A percentile compares a stretch with the other conserved stretches of the same genome.
These are phyloP conservation scores for Bimastos eiseni DNA, from an alignment of 2,888 invertebrate genomes.

Conservation along the genomic window DNA sequence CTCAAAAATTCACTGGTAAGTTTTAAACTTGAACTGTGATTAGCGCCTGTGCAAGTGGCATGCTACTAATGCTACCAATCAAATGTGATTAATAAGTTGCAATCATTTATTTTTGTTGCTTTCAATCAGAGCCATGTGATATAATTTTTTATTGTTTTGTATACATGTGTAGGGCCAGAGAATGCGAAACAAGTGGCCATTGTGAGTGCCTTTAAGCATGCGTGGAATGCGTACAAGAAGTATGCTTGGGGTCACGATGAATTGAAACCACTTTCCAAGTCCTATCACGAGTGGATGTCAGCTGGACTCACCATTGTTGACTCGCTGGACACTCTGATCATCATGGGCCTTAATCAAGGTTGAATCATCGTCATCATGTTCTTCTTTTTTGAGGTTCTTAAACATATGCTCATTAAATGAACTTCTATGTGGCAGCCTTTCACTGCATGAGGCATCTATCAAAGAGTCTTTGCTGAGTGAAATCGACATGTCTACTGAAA, in stretches of 20 bases:
- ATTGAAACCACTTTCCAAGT: slow-evolving; percentile 83
- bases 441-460: too few species aligned
- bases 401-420: background rate
- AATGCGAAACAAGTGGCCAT: slow-evolving; percentile 83
- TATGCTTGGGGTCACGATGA: slow-evolving; percentile 98
- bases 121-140: background rate
- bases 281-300: slow-evolving; percentile 89
- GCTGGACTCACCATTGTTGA: slow-evolving; percentile 93
- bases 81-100: background rate
- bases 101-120: background rate
- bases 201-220: slow-evolving; percentile 85
- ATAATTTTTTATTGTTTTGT: background rate
- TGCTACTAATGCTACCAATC: background rate
- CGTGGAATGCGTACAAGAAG: slow-evolving; percentile 89
- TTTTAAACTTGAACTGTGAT: background rate
- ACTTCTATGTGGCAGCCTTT: background rate
- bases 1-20: slow-evolving; percentile 3
- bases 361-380: slow-evolving; percentile 33
- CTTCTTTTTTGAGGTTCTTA: background rate
- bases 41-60: background rate
- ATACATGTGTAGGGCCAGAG: slow-evolving; percentile 72
- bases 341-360: slow-evolving; percentile 92
- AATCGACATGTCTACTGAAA: too few species aligned
- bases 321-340: slow-evolving; percentile 89
- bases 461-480: too few species aligned